phyloP scores from a whole-genome alignment of 2,797 vertebrate species.

The Esox lucius region DNA sequence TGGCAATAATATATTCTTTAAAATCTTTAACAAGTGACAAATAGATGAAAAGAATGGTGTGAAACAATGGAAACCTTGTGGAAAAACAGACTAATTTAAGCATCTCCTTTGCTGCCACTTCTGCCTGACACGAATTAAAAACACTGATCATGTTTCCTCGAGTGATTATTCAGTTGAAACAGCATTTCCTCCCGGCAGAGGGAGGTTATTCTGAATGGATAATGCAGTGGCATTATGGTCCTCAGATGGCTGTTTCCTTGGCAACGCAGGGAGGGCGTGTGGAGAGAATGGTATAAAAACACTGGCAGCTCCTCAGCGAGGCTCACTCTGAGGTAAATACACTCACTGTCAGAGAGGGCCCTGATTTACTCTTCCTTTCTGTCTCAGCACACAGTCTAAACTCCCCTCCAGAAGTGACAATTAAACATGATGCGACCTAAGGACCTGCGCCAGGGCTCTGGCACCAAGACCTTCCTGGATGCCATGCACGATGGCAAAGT shows the following conservation, averaged over 20 bases:
- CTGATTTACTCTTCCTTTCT: conserved; percentile 42
- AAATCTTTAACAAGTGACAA: conserved; percentile 7
- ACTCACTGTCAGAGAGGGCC: conserved; percentile 44
- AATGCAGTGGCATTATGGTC: conserved; percentile 74
- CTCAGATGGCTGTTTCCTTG: conserved; percentile 81
- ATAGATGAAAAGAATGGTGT: not conserved
- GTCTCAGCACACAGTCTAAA: conserved; percentile 28
- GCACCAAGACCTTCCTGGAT: conserved; percentile 87
- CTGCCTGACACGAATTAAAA: conserved; percentile 51
- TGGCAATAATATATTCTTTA: conserved; percentile 10
- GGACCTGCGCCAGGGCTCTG: conserved; percentile 87
- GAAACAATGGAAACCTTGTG: conserved; percentile 16
- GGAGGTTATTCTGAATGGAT: conserved; percentile 77
- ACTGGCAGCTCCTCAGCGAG: conserved; percentile 63
- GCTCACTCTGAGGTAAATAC: conserved; percentile 70
- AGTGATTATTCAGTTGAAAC: conserved; percentile 76
- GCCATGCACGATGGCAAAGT: conserved; percentile 89
- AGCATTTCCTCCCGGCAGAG: conserved; percentile 70
- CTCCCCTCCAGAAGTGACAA: conserved; percentile 25
- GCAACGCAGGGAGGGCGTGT: conserved; percentile 77
- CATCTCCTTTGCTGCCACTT: conserved; percentile 9
- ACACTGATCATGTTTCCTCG: conserved; percentile 57
- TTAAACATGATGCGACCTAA: conserved; percentile 83
- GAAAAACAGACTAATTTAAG: conserved; percentile 17
- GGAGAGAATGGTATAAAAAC: conserved; percentile 81